Base-by-base conservation (phyloP, 2,113 vertebrate genomes). In the Willisornis vidua region DNA sequence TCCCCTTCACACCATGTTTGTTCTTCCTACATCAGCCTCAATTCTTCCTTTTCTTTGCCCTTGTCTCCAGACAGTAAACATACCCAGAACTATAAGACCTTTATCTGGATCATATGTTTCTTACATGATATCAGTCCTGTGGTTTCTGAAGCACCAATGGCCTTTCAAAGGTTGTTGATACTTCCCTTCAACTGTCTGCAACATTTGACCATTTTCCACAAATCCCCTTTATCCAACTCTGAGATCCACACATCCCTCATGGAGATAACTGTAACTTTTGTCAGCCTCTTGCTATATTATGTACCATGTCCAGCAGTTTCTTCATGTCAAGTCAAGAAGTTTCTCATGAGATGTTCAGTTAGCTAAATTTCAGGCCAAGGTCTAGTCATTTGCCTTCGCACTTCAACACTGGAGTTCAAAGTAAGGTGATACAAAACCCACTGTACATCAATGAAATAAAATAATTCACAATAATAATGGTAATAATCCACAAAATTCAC, bases 161-260 rank as follows among this genome's bases (percentile, higher is more conserved):
- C 19, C 20, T 49, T 76, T 72, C 31, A 23, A 62, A 76, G n/a
- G 48, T 45, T 5, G 19, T 51, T 51, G 49, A 51, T 26, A 25
- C 49, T 37, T 80, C 26, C 7, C 3, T 90, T 80, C 23, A 28
- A 22, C 18, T 58, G 20, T 7, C 25, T 67, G 12, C 23, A 76
- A 63, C 12, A 20, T 45, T 33, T 29, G 11, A 9, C 1, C 8
- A 39, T 62, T 80, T 62, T 49, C 12, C 14, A 58, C 28, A 77
- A 41, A 8, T 68, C 41, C 14, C 2, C 10, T 45, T 49, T 49
- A 49, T 16, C 2, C 1, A 0, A 3, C 3, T 72, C 6, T 39
- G 63, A 87, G 20, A 80, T 52, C 24, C 6, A 26, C 6, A 8
- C 5, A n/a, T 66, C 4, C 8, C 4, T 62, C 23, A 35, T 20